Conservation (phyloP, 2,797 vertebrate genomes). For the Sebastes nivosus region DNA sequence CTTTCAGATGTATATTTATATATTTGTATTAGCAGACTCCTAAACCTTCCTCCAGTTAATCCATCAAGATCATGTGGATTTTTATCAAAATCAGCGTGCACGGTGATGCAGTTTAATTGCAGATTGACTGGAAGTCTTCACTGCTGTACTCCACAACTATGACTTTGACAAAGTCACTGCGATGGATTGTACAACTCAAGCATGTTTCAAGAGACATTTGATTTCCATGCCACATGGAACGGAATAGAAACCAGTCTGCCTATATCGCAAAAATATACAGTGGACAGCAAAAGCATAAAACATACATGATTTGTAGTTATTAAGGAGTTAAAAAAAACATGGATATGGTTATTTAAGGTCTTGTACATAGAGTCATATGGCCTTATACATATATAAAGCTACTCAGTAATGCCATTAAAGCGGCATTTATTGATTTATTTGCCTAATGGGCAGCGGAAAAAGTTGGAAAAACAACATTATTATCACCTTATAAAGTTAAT, state of each 20-base stretch:
- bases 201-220: not conserved
- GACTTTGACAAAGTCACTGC: too few species aligned
- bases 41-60: too few species aligned
- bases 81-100: too few species aligned
- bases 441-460: rapidly evolving
- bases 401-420: not conserved
- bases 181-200: too few species aligned
- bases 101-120: not conserved
- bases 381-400: not conserved
- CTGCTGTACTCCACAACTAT: not conserved
- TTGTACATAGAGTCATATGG: not conserved
- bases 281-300: not conserved
- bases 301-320: not conserved
- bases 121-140: not conserved
- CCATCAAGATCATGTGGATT: not conserved
- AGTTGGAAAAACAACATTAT: not conserved
- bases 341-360: not conserved
- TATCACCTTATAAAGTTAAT: not conserved
- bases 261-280: not conserved
- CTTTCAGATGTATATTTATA: not conserved
- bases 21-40: too few species aligned
- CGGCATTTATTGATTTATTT: not conserved
- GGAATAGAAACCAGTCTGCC: not conserved
- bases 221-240: not conserved
- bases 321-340: not conserved